phyloP scores from a whole-genome alignment of 2,888 invertebrate species.

The Orchesella flavescens region DNA sequence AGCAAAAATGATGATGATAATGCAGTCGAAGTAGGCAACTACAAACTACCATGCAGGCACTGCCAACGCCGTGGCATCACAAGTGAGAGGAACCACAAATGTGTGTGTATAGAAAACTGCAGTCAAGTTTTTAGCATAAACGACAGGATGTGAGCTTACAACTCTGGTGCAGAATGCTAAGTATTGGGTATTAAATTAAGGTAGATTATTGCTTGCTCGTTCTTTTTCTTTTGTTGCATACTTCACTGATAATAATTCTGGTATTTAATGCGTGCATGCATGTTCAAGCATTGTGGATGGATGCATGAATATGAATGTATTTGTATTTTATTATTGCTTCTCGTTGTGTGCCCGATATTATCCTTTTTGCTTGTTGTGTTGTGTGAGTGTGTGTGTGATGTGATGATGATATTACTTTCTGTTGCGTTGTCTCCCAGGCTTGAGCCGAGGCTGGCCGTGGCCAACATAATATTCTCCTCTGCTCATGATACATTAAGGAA shows the following conservation, averaged over 20 bases:
- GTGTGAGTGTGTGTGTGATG: too few species aligned
- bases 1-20: too few species aligned
- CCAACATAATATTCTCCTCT: slow-evolving; percentile 18
- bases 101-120: background rate
- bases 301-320: background rate
- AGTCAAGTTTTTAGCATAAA: slow-evolving; percentile 38
- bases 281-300: background rate
- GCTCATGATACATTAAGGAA: slow-evolving; percentile 17
- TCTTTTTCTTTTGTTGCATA: slow-evolving; percentile 31
- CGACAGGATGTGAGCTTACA: slow-evolving; percentile 32
- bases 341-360: background rate
- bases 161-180: slow-evolving; percentile 33
- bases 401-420: slow-evolving; percentile 1
- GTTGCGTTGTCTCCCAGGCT: background rate
- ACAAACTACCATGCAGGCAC: background rate
- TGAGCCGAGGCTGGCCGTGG: slow-evolving; percentile 15
- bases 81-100: slow-evolving; percentile 30
- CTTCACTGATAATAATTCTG: slow-evolving; percentile 19
- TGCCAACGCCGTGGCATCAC: too few species aligned
- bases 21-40: background rate
- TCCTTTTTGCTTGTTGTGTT: too few species aligned
- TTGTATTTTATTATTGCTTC: slow-evolving; percentile 23
- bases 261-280: slow-evolving; percentile 14
- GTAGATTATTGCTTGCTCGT: slow-evolving; percentile 27
- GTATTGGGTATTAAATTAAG: slow-evolving; percentile 38